Evolutionary conservation across 2,888 invertebrate genomes (phyloP), one percentile per base, ranked within the genome.

Genomic region (Megastigmus dorsalis): DNA sequence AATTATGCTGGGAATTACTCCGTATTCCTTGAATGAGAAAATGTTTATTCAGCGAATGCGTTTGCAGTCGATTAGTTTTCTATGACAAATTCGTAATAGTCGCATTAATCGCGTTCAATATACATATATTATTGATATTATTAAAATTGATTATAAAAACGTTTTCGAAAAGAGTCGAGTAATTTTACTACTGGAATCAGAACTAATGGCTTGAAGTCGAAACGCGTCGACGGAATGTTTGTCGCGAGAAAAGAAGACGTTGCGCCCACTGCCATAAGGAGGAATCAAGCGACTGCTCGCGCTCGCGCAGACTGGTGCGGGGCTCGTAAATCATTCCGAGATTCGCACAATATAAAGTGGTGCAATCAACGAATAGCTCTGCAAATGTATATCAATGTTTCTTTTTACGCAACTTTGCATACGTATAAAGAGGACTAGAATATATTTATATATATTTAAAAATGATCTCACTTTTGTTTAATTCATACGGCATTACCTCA

Each of bases 201-300:
- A 38, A n/a, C n/a, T n/a, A 52, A 36, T 41, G 36, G 28, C 63
- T 48, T 36, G 33, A 63, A 55, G 38, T 20, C 33, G 55, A 55
- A n/a, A 26, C 43, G 43, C 59, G 60, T 60, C 52, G 43, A 69
- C 60, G 41, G 26, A 28, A 60, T 71, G 55, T 71, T 63, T 52
- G 48, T 71, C 13, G n/a, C 26, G 23, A 55, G 33, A 36, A 69
- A 60, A 55, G 62, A 70, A 55, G 63, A 62, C 55, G 28, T 70
- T 45, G 63, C 60, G 45, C 70, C 70, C 48, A 71, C 63, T 13
- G 18, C 18, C 54, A 23, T 70, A 59, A 68, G 38, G 52, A 48
- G 43, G 60, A 60, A 69, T 68, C 50, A 48, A 50, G 23, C 20
- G 15, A 26, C 48, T 38, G 41, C 36, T n/a, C n/a, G 18, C 55